These are phyloP conservation scores for Mesorhabditis sp. DNA, from an alignment of 2,888 invertebrate species.

Conservation along the genomic window DNA sequence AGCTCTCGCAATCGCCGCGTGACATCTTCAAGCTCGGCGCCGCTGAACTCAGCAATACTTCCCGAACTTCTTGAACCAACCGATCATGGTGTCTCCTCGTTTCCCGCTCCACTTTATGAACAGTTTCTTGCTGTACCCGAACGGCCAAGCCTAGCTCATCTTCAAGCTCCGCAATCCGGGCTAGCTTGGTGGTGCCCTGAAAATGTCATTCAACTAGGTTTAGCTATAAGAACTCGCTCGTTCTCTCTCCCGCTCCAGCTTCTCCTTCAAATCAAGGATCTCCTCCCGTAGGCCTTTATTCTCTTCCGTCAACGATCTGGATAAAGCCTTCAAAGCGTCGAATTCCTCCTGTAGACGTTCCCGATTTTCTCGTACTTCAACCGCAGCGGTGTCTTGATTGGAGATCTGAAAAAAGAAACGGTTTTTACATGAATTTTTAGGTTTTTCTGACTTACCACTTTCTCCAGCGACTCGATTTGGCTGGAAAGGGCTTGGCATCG, in stretches of 20 bases:
- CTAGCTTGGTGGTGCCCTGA: too few species aligned
- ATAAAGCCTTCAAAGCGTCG: conserved; percentile 1
- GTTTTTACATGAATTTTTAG: too few species aligned
- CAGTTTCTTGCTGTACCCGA: background rate
- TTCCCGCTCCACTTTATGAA: conserved; percentile 1
- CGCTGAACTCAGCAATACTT: background rate
- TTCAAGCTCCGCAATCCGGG: background rate
- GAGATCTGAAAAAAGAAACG: background rate
- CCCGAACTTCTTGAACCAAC: background rate
- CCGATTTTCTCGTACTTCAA: background rate
- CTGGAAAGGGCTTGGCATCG: background rate
- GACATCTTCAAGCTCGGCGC: background rate
- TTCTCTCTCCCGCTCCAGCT: background rate
- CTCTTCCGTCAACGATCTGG: background rate
- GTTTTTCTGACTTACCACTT: background rate
- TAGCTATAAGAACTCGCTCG: too few species aligned
- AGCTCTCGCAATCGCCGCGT: background rate
- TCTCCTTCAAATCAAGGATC: background rate
- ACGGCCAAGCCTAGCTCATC: background rate
- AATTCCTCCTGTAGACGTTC: background rate
- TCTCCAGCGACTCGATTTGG: background rate
- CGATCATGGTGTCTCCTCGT: background rate
- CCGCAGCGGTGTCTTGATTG: background rate
- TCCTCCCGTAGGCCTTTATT: conserved; percentile 1
- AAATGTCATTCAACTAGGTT: too few species aligned